Base-by-base conservation (phyloP, 23 tunicate species). In the Clavelina lepadiformis region DNA sequence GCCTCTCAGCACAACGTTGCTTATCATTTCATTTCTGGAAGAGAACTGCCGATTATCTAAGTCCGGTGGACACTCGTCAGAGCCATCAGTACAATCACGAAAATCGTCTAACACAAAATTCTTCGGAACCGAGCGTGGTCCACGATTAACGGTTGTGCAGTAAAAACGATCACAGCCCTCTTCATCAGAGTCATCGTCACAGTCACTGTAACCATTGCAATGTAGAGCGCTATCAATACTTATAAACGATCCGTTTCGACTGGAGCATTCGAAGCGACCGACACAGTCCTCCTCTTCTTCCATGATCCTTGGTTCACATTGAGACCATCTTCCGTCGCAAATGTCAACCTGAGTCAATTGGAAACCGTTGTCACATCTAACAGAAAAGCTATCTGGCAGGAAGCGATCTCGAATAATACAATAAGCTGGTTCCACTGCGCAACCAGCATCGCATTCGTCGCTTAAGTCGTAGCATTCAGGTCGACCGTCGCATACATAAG, bases 391-490 rank as follows among this genome's bases (percentile, higher is more conserved):
- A 7, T 54, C 7, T 15, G 18, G 29, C 31, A 26, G 35, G 51
- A 68, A 51, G 26, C 24, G 11, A 1, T 29, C 26, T 5, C 26
- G 59, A 27, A 68, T 31, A 4, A 21, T 29, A 41, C 73, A 68
- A 47, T 50, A 68, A 41, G 59, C 38, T 28, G 32, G 60, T 31
- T 68, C 73, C 5, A 45, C 33, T 24, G 19, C 8, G 32, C 73
- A 68, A 30, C 52, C 73, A 11, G 24, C 59, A 6, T 44, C 73
- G 31, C 85, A 79, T 69, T 79, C 85, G 59, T 79, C 85, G 24
- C 68, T 31, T 6, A 69, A 35, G 58, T 79, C 85, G 59, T 68
- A 79, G 52, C 85, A 79, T 28, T 79, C 85, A 28, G 85, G 85
- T 49, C 67, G 46, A 26, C 85, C 85, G 49, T 79, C 85, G 36